phyloP scores from a whole-genome alignment of 2,888 invertebrate species.

The Sesia apiformis region DNA sequence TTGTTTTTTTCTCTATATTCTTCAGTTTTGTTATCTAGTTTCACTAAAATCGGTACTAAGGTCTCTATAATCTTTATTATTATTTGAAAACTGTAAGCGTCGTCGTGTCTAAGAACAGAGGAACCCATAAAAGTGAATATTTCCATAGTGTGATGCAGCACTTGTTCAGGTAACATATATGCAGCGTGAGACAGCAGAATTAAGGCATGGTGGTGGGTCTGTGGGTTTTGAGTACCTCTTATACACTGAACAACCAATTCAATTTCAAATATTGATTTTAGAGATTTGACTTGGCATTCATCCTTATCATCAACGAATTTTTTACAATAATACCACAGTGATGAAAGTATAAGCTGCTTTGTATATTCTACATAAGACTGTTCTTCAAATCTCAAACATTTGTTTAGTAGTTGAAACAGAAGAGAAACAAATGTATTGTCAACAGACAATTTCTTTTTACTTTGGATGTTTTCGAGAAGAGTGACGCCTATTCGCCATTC shows the following conservation, averaged over 20 bases:
- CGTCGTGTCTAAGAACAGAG: slow-evolving; percentile 93
- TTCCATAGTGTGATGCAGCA: slow-evolving; percentile 94
- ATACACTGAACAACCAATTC: slow-evolving; percentile 91
- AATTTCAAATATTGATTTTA: slow-evolving; percentile 76
- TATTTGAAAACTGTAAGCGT: slow-evolving; percentile 95
- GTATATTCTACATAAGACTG: slow-evolving; percentile 89
- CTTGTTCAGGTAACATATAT: slow-evolving; percentile 84
- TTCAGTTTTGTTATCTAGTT: slow-evolving; percentile 49
- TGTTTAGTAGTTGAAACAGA: slow-evolving; percentile 85
- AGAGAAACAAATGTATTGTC: slow-evolving; percentile 79
- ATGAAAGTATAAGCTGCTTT: slow-evolving; percentile 88
- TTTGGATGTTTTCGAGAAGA: slow-evolving; percentile 88
- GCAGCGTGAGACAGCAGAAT: slow-evolving; percentile 87
- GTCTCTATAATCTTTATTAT: slow-evolving; percentile 92
- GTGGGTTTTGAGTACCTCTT: slow-evolving; percentile 92
- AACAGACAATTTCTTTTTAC: slow-evolving; percentile 84
- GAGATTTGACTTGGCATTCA: slow-evolving; percentile 48
- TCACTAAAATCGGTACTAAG: slow-evolving; percentile 88
- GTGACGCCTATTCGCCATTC: slow-evolving; percentile 88
- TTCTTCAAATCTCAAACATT: slow-evolving; percentile 86
- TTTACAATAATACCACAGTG: slow-evolving; percentile 81
- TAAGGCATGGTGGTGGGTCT: slow-evolving; percentile 95
- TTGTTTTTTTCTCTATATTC: slow-evolving; percentile 46
- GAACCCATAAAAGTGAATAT: slow-evolving; percentile 99
- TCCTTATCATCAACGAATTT: slow-evolving; percentile 64